Evolutionary conservation across 2,888 invertebrate genomes (phyloP).

Genomic region (Syrphus vitripennis): DNA sequence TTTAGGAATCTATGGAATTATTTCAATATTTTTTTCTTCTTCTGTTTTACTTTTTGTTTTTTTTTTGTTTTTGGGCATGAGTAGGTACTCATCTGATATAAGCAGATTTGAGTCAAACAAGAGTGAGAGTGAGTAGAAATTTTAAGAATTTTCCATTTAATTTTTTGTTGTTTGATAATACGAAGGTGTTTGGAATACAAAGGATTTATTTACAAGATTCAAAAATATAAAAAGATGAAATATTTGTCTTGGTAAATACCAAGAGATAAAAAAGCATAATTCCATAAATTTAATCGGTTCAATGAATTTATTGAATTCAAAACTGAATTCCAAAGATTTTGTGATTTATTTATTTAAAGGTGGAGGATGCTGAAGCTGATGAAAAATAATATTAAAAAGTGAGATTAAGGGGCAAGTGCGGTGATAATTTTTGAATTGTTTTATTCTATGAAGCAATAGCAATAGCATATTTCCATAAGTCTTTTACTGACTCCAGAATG

Average conservation of each 20-base stretch:
- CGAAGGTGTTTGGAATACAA: not conserved
- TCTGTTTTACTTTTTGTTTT: not conserved
- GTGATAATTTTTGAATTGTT: too few species aligned
- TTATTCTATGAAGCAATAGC: too few species aligned
- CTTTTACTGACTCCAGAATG: too few species aligned
- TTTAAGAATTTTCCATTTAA: not conserved
- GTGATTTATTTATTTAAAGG: not conserved
- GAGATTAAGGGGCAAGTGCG: too few species aligned
- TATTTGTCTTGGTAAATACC: not conserved
- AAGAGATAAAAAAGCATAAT: not conserved
- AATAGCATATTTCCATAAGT: too few species aligned
- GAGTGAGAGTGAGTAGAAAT: not conserved
- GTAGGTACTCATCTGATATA: slow-evolving; percentile 17
- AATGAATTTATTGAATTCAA: slow-evolving; percentile 7
- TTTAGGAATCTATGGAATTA: slow-evolving; percentile 9
- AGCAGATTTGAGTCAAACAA: slow-evolving; percentile 1
- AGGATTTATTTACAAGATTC: not conserved
- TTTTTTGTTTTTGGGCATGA: not conserved
- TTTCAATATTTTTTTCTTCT: not conserved
- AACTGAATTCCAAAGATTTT: not conserved
- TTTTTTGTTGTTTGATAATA: not conserved
- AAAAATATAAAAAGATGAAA: not conserved
- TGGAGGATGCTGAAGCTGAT: not conserved
- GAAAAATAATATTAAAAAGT: not conserved
- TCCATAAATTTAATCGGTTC: not conserved